Percentiles rank a stretch among this genome's conserved stretches.
These are phyloP conservation scores for Drosophila ficusphila DNA, from an alignment of 1,140 invertebrate genomes.

Conservation along the genomic window DNA sequence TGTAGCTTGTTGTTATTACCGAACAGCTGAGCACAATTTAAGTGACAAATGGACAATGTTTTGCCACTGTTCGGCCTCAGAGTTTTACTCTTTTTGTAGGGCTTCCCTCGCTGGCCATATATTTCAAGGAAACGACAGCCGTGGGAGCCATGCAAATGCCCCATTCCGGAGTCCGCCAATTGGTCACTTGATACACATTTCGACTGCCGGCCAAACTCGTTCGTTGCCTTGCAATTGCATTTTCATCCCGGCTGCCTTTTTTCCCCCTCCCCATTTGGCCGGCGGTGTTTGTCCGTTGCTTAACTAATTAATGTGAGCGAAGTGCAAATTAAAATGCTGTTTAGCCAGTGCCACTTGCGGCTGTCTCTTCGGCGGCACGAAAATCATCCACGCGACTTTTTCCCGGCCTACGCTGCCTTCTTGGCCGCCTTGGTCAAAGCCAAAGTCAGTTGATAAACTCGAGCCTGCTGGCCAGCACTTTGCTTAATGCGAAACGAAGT, in stretches of 20 bases:
- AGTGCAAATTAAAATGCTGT: slow-evolving; percentile 75
- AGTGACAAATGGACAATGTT: slow-evolving; percentile 5
- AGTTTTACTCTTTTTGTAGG: slow-evolving; percentile 34
- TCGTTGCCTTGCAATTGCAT: slow-evolving; percentile 9
- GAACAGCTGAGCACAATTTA: background rate
- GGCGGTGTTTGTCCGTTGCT: slow-evolving; percentile 18
- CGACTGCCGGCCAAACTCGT: slow-evolving; percentile 10
- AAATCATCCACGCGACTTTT: slow-evolving; percentile 27
- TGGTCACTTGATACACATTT: slow-evolving; percentile 80
- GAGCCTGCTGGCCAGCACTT: slow-evolving; percentile 32
- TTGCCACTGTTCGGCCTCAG: slow-evolving; percentile 33
- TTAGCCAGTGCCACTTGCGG: slow-evolving; percentile 41
- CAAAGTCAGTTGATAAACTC: slow-evolving; percentile 19
- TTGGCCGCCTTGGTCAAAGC: slow-evolving; percentile 24
- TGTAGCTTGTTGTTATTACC: slow-evolving; percentile 1
- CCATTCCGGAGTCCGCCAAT: slow-evolving; percentile 46
- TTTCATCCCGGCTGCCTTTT: slow-evolving; percentile 12
- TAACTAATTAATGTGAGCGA: slow-evolving; percentile 71
- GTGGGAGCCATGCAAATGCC: slow-evolving; percentile 74
- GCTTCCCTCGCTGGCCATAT: slow-evolving; percentile 45
- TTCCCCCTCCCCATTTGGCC: background rate
- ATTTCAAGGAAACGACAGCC: slow-evolving; percentile 70
- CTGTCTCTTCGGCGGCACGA: slow-evolving; percentile 28
- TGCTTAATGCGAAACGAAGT: slow-evolving; percentile 62
- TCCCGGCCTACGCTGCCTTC: slow-evolving; percentile 41